Evolutionary conservation across 1,140 invertebrate species (phyloP), one percentile per base, ranked within the genome.

Genomic region (Stegodyphus dumicola): DNA sequence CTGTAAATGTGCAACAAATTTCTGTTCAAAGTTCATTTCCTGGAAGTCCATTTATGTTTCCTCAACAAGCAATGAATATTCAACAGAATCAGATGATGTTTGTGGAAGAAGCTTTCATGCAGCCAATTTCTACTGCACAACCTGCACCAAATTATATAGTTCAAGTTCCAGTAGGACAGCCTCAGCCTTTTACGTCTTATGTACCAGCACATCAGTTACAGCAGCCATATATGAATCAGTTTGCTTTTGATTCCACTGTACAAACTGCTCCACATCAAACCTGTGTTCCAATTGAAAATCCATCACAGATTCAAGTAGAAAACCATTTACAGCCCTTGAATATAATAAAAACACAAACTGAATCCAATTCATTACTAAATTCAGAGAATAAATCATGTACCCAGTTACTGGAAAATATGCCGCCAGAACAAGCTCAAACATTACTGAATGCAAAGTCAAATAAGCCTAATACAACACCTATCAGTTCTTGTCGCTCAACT

Each of bases 1-100:
- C 64, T 33, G 56, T 86, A 6, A 86, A 86, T 73, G 69, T 86
- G 18, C 84, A 86, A 48, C 84, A 86, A 53, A 77, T 86, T 53
- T 77, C 84, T 52, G 15, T 86, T 33, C 84, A 86, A 60, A 65
- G 84, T 65, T 70, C 84, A 33, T 86, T 56, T 66, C 6, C 75
- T 33, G 13, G 77, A 0, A 78, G 71, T 11, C 84, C 76, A 73
- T 17, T 86, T 18, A 52, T 78, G 10, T 86, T 78, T 78, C 84
- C 84, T 53, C 75, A 77, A 10, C 84, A 86, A 53, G 7, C 75
- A 65, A 48, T 86, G 9, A 18, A 66, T 65, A 77, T 74, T n/a
- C 75, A 66, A 33, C 84, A 77, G 33, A 65, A 69, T 9, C 84
- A 86, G 48, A 76, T 86, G 9, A 86, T 86, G 76, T 78, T 86